Percentiles rank a stretch among this genome's conserved stretches.
Conservation (phyloP, 2,888 invertebrate genomes). For the Leptogaster cylindrica region DNA sequence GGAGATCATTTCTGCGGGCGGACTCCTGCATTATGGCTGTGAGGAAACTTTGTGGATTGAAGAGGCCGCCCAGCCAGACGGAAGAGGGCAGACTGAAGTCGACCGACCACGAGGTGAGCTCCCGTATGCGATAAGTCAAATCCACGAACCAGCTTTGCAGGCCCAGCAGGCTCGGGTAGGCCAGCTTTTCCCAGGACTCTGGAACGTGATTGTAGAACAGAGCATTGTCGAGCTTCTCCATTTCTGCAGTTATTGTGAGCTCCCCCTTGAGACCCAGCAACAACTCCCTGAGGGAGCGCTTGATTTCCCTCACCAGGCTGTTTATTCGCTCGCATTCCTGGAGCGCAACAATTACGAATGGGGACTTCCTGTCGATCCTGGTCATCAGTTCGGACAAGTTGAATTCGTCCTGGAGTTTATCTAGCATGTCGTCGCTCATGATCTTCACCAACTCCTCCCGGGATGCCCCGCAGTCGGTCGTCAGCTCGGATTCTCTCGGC, state of each 20-base stretch:
- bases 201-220: conserved; percentile 90
- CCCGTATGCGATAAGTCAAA: conserved; percentile 78
- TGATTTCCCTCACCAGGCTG: conserved; percentile 80
- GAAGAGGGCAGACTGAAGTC: conserved; percentile 82
- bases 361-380: conserved; percentile 88
- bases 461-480: conserved; percentile 68
- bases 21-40: conserved; percentile 98
- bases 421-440: conserved; percentile 84
- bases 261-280: conserved; percentile 93
- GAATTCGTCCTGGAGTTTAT: conserved; percentile 90
- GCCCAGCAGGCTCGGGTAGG: conserved; percentile 87
- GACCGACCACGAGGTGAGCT: conserved; percentile 85
- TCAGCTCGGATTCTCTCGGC: conserved; percentile 73
- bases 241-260: conserved; percentile 90
- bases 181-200: conserved; percentile 79
- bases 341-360: conserved; percentile 89
- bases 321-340: conserved; percentile 98
- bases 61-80: conserved; percentile 94
- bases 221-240: conserved; percentile 86
- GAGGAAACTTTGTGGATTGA: conserved; percentile 96
- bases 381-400: conserved; percentile 83
- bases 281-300: conserved; percentile 81
- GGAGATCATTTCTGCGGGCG: conserved; percentile 94
- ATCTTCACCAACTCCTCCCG: conserved; percentile 78
- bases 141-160: conserved; percentile 89